A percentile compares a stretch with the other conserved stretches of the same genome.
These are phyloP conservation scores for Hucho hucho DNA, from an alignment of 2,113 vertebrate species.

Conservation along the genomic window DNA sequence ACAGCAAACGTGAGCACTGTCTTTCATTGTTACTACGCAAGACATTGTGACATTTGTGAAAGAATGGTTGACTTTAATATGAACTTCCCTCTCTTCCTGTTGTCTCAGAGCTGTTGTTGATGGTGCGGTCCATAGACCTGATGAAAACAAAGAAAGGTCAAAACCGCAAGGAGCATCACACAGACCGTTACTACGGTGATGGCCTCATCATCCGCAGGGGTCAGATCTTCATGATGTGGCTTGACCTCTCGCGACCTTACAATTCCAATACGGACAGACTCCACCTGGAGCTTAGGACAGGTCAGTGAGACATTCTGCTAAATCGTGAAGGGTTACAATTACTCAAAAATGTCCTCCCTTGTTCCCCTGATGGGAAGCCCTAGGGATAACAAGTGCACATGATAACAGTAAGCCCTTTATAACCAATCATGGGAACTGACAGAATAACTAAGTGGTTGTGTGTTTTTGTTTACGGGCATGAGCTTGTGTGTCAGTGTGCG, in stretches of 20 bases:
- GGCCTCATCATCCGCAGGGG: constrained; percentile 83
- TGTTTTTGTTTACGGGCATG: neutral
- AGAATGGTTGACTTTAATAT: neutral
- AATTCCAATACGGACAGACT: constrained; percentile 70
- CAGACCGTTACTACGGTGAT: constrained; percentile 71
- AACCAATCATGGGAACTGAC: neutral
- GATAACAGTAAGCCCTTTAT: constrained; percentile 7
- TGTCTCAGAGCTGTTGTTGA: constrained; percentile 57
- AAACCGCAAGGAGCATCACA: constrained; percentile 82
- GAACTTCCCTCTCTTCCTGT: neutral
- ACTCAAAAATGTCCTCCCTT: neutral
- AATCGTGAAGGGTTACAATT: neutral
- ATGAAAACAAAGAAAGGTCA: constrained; percentile 67
- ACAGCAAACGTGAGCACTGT: too few relatives aligned
- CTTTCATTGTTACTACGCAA: constrained; percentile 42
- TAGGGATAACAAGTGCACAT: constrained; percentile 12
- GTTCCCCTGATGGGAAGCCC: neutral
- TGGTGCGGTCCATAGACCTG: constrained; percentile 75
- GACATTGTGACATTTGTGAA: constrained; percentile 26
- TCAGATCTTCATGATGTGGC: constrained; percentile 78
- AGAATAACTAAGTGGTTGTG: constrained; percentile 11
- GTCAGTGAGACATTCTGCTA: constrained; percentile 55
- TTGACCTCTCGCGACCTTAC: constrained; percentile 79
- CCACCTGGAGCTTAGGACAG: constrained; percentile 79
- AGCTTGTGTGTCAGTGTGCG: neutral